phyloP scores from a whole-genome alignment of 2,113 vertebrate genomes.

The Gambusia holbrooki region DNA sequence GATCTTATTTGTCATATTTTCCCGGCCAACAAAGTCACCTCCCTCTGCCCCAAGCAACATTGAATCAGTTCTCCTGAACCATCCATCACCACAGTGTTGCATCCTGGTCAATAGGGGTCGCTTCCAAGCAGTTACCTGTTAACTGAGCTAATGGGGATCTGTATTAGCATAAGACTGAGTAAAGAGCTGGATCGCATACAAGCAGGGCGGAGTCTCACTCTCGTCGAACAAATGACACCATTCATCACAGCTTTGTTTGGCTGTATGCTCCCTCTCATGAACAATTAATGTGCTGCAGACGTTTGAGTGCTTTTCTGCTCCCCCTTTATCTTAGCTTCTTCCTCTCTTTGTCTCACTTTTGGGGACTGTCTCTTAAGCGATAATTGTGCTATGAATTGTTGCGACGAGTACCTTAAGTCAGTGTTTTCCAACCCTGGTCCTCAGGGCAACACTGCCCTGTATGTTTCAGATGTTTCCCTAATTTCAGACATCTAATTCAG shows the following conservation, averaged over 20 bases:
- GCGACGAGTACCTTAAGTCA: constrained; percentile 39
- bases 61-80: constrained; percentile 26
- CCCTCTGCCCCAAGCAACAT: constrained; percentile 33
- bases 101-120: constrained; percentile 59
- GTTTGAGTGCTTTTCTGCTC: constrained; percentile 57
- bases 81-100: constrained; percentile 57
- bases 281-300: constrained; percentile 80
- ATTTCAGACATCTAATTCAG: too few relatives aligned
- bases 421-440: too few relatives aligned
- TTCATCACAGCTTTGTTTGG: constrained; percentile 82
- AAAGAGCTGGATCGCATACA: constrained; percentile 53
- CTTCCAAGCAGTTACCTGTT: constrained; percentile 68
- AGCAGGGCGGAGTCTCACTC: constrained; percentile 57
- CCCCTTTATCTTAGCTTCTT: constrained; percentile 68
- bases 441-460: too few relatives aligned
- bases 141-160: constrained; percentile 69
- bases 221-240: constrained; percentile 80
- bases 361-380: constrained; percentile 45
- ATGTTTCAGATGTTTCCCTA: too few relatives aligned
- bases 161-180: constrained; percentile 67
- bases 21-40: constrained; percentile 31
- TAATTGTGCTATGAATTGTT: constrained; percentile 33
- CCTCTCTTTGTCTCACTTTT: constrained; percentile 65
- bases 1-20: constrained; percentile 41
- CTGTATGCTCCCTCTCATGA: constrained; percentile 76